phyloP scores from a whole-genome alignment of 2,113 vertebrate species.

The Arothron firmamentum region DNA sequence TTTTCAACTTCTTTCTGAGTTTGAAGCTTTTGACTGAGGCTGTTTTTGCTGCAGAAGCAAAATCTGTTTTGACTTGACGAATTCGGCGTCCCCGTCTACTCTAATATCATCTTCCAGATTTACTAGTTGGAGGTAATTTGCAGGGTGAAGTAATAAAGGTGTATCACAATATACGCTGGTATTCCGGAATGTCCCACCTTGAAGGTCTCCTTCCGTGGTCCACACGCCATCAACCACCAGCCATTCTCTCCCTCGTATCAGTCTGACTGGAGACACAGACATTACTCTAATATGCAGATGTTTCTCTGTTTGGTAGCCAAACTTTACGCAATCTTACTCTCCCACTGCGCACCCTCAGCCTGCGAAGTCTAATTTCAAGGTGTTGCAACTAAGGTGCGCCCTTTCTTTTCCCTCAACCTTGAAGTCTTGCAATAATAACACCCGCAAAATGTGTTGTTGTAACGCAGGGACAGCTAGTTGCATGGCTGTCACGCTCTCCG shows the following conservation, averaged over 20 bases:
- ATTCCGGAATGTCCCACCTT: conserved; percentile 19
- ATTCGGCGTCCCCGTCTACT: no score
- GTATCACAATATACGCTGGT: conserved; percentile 1
- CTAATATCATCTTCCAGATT: no score
- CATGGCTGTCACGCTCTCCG: conserved; percentile 8
- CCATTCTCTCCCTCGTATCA: conserved; percentile 21
- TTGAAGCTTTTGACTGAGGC: no score
- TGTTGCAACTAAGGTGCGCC: neutral
- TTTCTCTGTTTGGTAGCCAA: conserved; percentile 23
- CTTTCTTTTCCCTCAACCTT: neutral
- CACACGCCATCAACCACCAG: conserved; percentile 15
- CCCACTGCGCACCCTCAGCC: conserved; percentile 12
- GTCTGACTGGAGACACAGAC: conserved; percentile 4
- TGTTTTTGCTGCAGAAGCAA: no score
- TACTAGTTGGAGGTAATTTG: no score
- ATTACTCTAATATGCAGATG: conserved; percentile 30
- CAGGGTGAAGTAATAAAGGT: no score
- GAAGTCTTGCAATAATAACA: conserved; percentile 14
- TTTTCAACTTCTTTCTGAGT: no score
- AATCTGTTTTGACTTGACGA: no score
- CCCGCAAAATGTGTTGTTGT: conserved; percentile 13
- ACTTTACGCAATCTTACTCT: conserved; percentile 33
- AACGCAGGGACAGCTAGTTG: neutral
- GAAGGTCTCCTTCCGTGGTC: conserved; percentile 19
- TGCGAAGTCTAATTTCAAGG: no score